Conservation (phyloP, 2,113 vertebrate genomes). For the Pelmatolapia mariae region DNA sequence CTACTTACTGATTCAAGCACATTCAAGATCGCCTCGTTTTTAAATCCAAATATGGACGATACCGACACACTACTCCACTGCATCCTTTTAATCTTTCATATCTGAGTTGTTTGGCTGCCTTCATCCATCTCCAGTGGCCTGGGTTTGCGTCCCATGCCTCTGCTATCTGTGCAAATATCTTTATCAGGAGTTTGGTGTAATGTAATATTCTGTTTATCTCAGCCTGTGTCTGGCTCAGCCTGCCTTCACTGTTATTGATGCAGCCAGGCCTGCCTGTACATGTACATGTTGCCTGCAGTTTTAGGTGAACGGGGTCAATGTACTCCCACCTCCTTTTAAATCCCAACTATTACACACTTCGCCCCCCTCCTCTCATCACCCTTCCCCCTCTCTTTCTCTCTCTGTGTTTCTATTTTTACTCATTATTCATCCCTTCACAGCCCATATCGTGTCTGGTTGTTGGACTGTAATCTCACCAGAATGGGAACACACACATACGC, state of each 20-base stretch:
- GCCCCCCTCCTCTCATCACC: background rate
- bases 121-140: background rate
- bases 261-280: constrained; percentile 32
- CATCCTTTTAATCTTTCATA: background rate
- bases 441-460: constrained; percentile 2
- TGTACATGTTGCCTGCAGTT: background rate
- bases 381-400: background rate
- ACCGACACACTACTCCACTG: background rate
- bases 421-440: background rate
- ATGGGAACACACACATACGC: background rate
- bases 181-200: constrained; percentile 42
- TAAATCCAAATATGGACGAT: background rate
- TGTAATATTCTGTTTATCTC: constrained; percentile 45
- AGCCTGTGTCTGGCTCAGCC: constrained; percentile 6
- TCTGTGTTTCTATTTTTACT: background rate
- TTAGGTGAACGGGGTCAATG: background rate
- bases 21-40: background rate
- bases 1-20: background rate
- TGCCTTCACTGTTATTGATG: constrained; percentile 11
- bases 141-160: background rate
- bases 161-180: constrained; percentile 11
- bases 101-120: background rate
- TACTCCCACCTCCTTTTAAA: background rate
- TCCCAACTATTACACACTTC: background rate
- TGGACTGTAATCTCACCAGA: constrained; percentile 38